phyloP scores from a whole-genome alignment of 2,113 vertebrate genomes.

The Arizona elegans region DNA sequence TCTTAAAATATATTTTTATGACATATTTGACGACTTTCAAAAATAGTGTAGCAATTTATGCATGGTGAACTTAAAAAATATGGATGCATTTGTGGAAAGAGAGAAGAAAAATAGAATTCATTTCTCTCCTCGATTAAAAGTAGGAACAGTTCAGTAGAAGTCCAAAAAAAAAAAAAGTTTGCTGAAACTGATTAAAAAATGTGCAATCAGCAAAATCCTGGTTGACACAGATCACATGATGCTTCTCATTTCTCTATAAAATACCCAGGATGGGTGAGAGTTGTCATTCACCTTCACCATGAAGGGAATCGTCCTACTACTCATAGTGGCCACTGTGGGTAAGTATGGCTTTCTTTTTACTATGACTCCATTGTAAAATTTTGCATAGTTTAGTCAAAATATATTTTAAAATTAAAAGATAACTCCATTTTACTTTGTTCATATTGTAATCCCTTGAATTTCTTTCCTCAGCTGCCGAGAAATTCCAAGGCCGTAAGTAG shows the following conservation, averaged over 20 bases:
- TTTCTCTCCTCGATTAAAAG: slow-evolving; percentile 21
- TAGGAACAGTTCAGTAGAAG: not conserved
- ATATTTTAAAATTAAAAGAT: not conserved
- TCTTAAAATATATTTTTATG: not conserved
- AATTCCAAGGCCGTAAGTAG: slow-evolving; percentile 49
- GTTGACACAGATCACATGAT: slow-evolving; percentile 47
- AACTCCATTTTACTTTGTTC: not conserved
- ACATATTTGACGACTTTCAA: not conserved
- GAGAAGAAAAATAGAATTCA: not conserved
- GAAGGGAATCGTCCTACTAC: slow-evolving; percentile 75
- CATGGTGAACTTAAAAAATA: not conserved
- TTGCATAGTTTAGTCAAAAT: not conserved
- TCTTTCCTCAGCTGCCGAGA: slow-evolving; percentile 56
- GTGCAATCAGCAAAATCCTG: slow-evolving; percentile 57
- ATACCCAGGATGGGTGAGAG: slow-evolving; percentile 21
- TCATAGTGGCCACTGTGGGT: slow-evolving; percentile 80
- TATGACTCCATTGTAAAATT: not conserved
- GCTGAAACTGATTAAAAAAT: slow-evolving; percentile 63
- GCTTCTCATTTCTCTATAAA: slow-evolving; percentile 62
- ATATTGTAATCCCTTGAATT: not conserved
- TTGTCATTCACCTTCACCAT: slow-evolving; percentile 69
- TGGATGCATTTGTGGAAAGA: not conserved
- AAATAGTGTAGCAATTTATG: not conserved
- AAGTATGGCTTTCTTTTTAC: slow-evolving; percentile 41
- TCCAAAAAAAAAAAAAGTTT: slow-evolving; percentile 32